Conservation (phyloP, 37 sponge, comb jelly and placozoan genomes). For the Aphrocallistes beatrix region DNA sequence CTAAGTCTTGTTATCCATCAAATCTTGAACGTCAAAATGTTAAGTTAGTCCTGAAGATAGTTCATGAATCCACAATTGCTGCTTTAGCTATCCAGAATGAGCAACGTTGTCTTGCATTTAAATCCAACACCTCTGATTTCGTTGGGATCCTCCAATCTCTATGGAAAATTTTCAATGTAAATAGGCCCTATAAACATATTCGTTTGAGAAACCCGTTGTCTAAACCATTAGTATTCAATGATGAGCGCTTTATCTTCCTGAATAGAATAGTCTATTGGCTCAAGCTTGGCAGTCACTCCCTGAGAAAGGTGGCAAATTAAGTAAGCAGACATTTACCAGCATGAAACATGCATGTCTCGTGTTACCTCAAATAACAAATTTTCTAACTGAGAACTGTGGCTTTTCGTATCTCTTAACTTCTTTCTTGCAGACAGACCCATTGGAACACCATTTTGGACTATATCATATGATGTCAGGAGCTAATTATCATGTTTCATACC, state of each 20-base stretch:
- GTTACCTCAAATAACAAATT: background rate
- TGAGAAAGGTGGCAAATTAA: background rate
- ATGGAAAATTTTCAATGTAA: background rate
- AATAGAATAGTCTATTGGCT: background rate
- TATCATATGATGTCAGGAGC: background rate
- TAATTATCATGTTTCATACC: background rate
- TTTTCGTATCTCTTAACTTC: background rate
- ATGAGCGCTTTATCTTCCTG: background rate
- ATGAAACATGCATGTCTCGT: background rate
- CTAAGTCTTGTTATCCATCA: no score
- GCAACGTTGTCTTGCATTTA: background rate
- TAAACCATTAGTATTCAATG: background rate
- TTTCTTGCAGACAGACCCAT: background rate
- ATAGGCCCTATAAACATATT: background rate
- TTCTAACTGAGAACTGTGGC: background rate
- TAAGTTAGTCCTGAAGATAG: background rate
- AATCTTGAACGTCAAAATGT: background rate
- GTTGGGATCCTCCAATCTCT: background rate
- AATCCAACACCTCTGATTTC: background rate
- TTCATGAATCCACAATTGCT: background rate
- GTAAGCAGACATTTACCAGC: background rate
- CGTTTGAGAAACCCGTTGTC: background rate
- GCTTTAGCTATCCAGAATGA: background rate
- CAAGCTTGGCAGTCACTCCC: background rate
- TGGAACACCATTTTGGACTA: background rate